Evolutionary conservation across 2,888 invertebrate genomes (phyloP), one percentile per base, ranked within the genome.

Genomic region (Zygothrica quintamaculata): DNA sequence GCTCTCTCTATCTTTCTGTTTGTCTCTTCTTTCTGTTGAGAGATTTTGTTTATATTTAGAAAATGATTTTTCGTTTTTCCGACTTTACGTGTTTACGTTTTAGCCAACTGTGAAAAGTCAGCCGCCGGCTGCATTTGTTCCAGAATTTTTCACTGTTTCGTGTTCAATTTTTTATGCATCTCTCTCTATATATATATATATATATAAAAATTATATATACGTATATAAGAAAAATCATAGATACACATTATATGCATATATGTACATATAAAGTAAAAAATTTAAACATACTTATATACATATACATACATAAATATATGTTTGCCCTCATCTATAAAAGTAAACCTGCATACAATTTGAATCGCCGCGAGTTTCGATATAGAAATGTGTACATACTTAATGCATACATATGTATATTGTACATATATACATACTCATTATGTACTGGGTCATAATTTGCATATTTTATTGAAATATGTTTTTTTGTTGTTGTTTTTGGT

Each of bases 61-160:
- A 85, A 60, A 82, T 87, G 84, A 85, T 85, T 87, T 87, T 84
- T 58, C 68, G 47, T 69, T 77, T 80, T 78, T 82, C 53, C 47
- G 58, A 67, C 50, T 59, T 73, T 73, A 75, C 52, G 52, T 82
- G 87, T 81, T 81, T 81, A 87, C 85, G 59, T 85, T 77, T 65
- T 47, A 69, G 65, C 56, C 72, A 55, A 74, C 68, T 71, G 73
- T 70, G 70, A 77, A 73, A 67, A 67, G 53, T 65, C 65, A 53
- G 65, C 66, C 61, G 85, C 67, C 79, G 79, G 84, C 72, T 81
- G 80, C 80, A 81, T 72, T 85, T 82, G 69, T 85, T 81, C 80
- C 80, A 81, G 85, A 81, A 81, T 60, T 68, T 52, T 74, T 68
- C 47, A 36, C 48, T 60, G 56, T 16, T 46, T 62, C 12, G 33